Evolutionary conservation across 1,140 invertebrate genomes (phyloP).

Genomic region (Saccostrea cuccullata): DNA sequence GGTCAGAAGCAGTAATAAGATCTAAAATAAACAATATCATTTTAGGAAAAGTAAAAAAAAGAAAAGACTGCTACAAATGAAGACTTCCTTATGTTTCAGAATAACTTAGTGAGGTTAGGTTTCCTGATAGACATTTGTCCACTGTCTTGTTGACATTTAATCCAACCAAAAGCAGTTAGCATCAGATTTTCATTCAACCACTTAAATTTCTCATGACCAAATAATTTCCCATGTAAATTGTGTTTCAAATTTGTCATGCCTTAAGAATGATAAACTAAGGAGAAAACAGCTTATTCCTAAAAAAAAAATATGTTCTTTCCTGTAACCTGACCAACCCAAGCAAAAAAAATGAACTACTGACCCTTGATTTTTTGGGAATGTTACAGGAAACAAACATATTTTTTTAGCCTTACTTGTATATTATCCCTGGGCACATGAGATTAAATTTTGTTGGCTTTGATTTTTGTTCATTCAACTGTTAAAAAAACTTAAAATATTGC

Average conservation of each 20-base stretch:
- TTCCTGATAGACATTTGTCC: neutral
- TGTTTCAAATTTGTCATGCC: neutral
- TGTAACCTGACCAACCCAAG: too few species aligned
- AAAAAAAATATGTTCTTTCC: too few species aligned
- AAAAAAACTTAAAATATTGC: neutral
- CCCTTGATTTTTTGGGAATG: too few species aligned
- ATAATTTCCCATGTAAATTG: neutral
- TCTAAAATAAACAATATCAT: slow-evolving; percentile 35
- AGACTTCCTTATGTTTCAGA: neutral
- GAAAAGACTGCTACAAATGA: neutral
- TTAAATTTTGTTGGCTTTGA: neutral
- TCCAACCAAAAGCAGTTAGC: neutral
- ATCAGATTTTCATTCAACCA: neutral
- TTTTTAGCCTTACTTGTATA: neutral
- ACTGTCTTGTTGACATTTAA: neutral
- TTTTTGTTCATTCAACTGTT: neutral
- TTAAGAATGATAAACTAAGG: neutral
- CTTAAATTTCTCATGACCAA: neutral
- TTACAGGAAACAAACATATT: too few species aligned
- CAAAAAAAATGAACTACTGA: too few species aligned
- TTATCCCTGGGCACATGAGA: neutral
- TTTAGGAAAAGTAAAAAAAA: slow-evolving; percentile 22
- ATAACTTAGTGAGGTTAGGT: neutral
- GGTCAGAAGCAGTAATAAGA: slow-evolving; percentile 36
- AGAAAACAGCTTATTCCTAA: neutral